Evolutionary conservation across 2,888 invertebrate genomes (phyloP), one percentile per base, ranked within the genome.

Genomic region (Lepeophtheirus nordmannii): DNA sequence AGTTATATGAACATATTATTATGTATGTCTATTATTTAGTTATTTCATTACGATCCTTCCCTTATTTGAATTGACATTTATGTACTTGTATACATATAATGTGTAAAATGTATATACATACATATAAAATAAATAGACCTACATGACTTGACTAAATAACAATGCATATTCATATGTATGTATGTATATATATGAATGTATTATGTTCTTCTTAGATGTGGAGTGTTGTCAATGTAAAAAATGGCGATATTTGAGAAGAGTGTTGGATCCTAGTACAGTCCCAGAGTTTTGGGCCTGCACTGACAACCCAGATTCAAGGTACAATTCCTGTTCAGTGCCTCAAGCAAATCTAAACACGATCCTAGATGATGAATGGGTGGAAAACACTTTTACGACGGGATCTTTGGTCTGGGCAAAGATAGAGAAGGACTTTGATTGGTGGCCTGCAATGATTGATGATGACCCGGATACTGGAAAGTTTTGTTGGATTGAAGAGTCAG

Each of bases 391-490:
- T 7, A 30, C 30, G 7, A 5, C 30, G 30, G 85, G 85, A 0
- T 83, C 84, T 20, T 70, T 85, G 53, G 85, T 85, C 0, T 82
- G 83, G 82, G 85, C 82, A 0, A 79, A 77, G 46, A 69, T 82
- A 69, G 30, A 30, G 3, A 70, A 74, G 0, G 82, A 82, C 30
- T 83, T 78, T 76, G 84, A 84, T 1, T 84, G 83, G 83, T 85
- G 84, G 84, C 85, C 85, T 2, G 85, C 81, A 1, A 82, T 86
- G 78, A 80, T 85, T 0, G 84, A 84, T 69, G 82, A 83, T 72
- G 82, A 82, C 71, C 83, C 84, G 0, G 82, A 84, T 69, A 75
- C 76, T 0, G 81, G 81, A 69, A 78, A 79, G 68, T 83, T 77
- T 72, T 82, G 80, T 72, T 82, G 81, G 81, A 74, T 81, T 0